phyloP scores from a whole-genome alignment of 2,797 vertebrate genomes.

The Phoebastria nigripes region DNA sequence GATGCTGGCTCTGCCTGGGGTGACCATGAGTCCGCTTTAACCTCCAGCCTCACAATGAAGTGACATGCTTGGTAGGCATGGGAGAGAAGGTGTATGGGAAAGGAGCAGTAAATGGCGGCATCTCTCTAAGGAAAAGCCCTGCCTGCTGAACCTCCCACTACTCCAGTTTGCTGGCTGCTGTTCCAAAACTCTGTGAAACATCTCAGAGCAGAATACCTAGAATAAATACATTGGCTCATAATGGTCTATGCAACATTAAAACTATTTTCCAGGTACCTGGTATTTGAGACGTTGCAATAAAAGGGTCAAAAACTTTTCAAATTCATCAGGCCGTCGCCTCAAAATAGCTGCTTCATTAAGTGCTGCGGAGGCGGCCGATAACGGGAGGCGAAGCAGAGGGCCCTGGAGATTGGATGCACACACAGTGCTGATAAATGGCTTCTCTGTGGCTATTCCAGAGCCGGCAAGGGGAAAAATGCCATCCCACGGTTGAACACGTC shows the following conservation, averaged over 20 bases:
- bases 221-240: not conserved
- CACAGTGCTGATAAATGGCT: slow-evolving; percentile 3
- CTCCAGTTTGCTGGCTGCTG: not conserved
- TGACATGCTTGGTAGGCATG: accelerated
- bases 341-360: slow-evolving; percentile 5
- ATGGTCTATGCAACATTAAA: not conserved
- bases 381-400: not conserved
- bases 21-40: accelerated
- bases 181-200: not conserved
- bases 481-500: not conserved
- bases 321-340: not conserved
- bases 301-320: not conserved
- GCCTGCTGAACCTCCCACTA: not conserved
- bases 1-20: accelerated
- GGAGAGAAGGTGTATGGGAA: not conserved
- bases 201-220: not conserved
- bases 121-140: not conserved
- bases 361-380: not conserved
- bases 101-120: not conserved
- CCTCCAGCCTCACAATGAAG: not conserved
- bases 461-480: not conserved
- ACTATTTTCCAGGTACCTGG: not conserved
- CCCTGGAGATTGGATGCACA: slow-evolving; percentile 22
- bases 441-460: not conserved
- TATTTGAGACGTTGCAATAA: not conserved